Evolutionary conservation across 2,888 invertebrate genomes (phyloP).

Genomic region (Cheilosia grossa): DNA sequence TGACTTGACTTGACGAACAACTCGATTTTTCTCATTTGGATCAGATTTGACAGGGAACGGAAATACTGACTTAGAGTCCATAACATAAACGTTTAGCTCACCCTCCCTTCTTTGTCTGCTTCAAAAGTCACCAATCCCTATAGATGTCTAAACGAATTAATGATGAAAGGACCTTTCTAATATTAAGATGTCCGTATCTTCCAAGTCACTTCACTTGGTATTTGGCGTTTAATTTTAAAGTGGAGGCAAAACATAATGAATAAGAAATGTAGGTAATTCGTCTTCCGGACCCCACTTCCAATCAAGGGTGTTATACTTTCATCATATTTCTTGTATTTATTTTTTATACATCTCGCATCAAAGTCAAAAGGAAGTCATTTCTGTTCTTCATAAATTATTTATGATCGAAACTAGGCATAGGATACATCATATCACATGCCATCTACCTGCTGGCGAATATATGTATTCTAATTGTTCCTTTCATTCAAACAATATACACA

Average conservation of each 20-base stretch:
- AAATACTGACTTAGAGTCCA: too few species aligned
- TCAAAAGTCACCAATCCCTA: too few species aligned
- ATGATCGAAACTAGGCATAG: conserved; percentile 37
- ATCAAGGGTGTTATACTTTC: conserved; percentile 17
- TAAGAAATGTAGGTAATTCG: conserved; percentile 3
- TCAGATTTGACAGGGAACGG: too few species aligned
- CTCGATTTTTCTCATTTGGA: too few species aligned
- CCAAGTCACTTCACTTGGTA: neutral
- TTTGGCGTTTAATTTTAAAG: conserved; percentile 3
- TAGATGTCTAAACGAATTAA: too few species aligned
- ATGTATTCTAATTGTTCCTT: neutral
- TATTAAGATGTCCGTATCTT: neutral
- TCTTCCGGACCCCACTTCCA: conserved; percentile 3
- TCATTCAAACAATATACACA: conserved; percentile 4
- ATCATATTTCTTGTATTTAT: neutral
- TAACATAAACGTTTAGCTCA: too few species aligned
- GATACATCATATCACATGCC: conserved; percentile 17
- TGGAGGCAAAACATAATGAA: conserved; percentile 21
- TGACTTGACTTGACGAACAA: too few species aligned
- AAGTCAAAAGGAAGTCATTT: conserved; percentile 59
- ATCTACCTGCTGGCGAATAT: neutral
- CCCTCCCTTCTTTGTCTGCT: too few species aligned
- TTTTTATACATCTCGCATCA: conserved; percentile 8
- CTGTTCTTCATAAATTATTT: conserved; percentile 61
- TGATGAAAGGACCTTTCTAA: too few species aligned